Percentiles rank a stretch among this genome's conserved stretches.
Conservation (phyloP, 2,113 vertebrate genomes). For the Hystrix cristata region DNA sequence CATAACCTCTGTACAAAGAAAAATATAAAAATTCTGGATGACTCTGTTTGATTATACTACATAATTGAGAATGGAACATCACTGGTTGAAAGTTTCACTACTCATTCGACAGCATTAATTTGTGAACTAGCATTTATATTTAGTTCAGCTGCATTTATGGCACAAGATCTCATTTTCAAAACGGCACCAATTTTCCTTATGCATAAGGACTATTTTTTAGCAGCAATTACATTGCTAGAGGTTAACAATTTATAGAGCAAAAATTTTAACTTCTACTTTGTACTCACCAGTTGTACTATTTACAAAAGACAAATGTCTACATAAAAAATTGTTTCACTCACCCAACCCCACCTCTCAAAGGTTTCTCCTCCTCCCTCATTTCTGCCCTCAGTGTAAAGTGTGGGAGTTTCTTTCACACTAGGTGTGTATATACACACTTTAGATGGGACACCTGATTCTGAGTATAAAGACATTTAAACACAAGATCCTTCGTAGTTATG, state of each 20-base stretch:
- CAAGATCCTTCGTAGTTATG: constrained; percentile 9
- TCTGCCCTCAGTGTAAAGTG: constrained; percentile 61
- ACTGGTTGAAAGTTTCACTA: constrained; percentile 55
- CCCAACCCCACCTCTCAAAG: constrained; percentile 58
- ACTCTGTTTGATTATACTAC: constrained; percentile 59
- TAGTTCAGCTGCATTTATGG: constrained; percentile 82
- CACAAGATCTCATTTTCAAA: constrained; percentile 86
- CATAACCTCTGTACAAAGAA: constrained; percentile 77
- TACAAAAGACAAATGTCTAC: constrained; percentile 86
- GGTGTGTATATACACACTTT: constrained; percentile 42
- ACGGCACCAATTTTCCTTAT: constrained; percentile 85
- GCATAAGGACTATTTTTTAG: constrained; percentile 90
- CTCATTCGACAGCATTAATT: constrained; percentile 72
- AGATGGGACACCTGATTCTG: constrained; percentile 54
- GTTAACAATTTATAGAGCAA: constrained; percentile 87
- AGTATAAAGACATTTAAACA: constrained; percentile 38
- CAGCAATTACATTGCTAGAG: constrained; percentile 89
- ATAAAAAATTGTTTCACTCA: constrained; percentile 73
- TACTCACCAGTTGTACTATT: constrained; percentile 87
- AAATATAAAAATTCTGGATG: constrained; percentile 75
- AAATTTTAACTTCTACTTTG: constrained; percentile 89
- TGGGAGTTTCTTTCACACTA: constrained; percentile 39
- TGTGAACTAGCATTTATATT: constrained; percentile 60
- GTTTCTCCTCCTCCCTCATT: constrained; percentile 69
- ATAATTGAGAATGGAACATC: constrained; percentile 74